These are phyloP conservation scores for Ethmia dodecea DNA, from an alignment of 2,888 invertebrate species.

Conservation along the genomic window DNA sequence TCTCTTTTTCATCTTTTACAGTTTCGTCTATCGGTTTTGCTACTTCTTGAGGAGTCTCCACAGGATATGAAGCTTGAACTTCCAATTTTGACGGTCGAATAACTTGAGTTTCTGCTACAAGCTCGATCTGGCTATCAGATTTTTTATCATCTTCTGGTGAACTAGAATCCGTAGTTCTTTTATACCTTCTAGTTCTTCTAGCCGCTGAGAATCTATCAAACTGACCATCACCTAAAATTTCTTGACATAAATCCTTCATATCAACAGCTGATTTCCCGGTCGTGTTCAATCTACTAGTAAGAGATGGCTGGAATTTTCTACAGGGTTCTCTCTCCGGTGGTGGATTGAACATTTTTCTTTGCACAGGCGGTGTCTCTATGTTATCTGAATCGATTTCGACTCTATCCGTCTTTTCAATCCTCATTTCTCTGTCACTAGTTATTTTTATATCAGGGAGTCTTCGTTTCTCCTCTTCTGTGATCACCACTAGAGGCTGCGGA, in stretches of 20 bases:
- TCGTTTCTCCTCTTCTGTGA: conserved; percentile 80
- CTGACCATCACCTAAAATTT: conserved; percentile 84
- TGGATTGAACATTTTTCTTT: conserved; percentile 82
- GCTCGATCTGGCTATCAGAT: conserved; percentile 54
- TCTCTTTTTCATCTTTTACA: conserved; percentile 75
- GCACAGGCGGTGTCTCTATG: conserved; percentile 92
- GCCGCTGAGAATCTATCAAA: conserved; percentile 91
- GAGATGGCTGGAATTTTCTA: conserved; percentile 65
- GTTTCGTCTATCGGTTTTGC: conserved; percentile 51
- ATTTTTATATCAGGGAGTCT: conserved; percentile 69
- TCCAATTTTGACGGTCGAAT: conserved; percentile 71
- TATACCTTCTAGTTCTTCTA: conserved; percentile 88
- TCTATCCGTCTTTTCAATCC: conserved; percentile 71
- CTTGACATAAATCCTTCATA: conserved; percentile 67
- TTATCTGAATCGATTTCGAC: conserved; percentile 94
- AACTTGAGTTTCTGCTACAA: conserved; percentile 74
- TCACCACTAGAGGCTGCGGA: conserved; percentile 70
- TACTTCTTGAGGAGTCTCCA: conserved; percentile 50
- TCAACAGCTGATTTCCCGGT: conserved; percentile 36
- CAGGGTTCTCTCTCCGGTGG: conserved; percentile 80
- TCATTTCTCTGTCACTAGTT: conserved; percentile 38
- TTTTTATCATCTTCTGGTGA: conserved; percentile 77
- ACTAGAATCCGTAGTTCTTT: conserved; percentile 79
- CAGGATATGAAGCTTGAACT: conserved; percentile 71
- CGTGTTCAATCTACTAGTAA: conserved; percentile 43